These are phyloP conservation scores for Etheostoma nigrum DNA, from an alignment of 2,797 vertebrate species.

Conservation along the genomic window DNA sequence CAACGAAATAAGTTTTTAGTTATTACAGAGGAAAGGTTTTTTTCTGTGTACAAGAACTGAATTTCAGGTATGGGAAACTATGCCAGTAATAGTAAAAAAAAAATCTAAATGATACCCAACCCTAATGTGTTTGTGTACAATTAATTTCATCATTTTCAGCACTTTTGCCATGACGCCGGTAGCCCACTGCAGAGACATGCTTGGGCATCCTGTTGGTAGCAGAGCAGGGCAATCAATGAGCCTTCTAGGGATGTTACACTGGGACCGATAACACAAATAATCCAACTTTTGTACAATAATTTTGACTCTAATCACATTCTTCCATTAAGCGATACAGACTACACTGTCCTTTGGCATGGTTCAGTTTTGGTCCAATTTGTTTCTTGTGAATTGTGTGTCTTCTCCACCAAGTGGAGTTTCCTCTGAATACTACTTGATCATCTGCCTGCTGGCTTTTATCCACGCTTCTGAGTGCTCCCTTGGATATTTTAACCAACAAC, in stretches of 20 bases:
- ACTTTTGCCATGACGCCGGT: too few relatives aligned
- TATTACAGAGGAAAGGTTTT: too few relatives aligned
- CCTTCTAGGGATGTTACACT: not conserved
- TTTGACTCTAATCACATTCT: not conserved
- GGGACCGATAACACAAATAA: not conserved
- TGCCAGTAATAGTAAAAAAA: too few relatives aligned
- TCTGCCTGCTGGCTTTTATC: slow-evolving; percentile 53
- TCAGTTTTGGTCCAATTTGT: slow-evolving; percentile 7
- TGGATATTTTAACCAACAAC: slow-evolving; percentile 65
- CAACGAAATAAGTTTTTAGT: too few relatives aligned
- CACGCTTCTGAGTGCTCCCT: slow-evolving; percentile 54
- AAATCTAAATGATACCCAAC: too few relatives aligned
- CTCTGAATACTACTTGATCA: slow-evolving; percentile 30
- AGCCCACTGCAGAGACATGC: too few relatives aligned
- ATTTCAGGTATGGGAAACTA: too few relatives aligned
- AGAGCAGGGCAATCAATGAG: too few relatives aligned
- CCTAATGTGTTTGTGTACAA: too few relatives aligned
- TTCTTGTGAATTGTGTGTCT: slow-evolving; percentile 25
- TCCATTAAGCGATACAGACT: not conserved
- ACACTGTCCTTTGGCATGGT: not conserved
- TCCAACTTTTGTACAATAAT: not conserved
- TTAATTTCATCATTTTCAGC: too few relatives aligned
- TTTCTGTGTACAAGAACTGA: too few relatives aligned
- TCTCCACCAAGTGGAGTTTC: slow-evolving; percentile 16
- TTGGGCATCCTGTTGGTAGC: too few relatives aligned